These are phyloP conservation scores for Ditylenchus weischeri DNA, from an alignment of 2,888 invertebrate genomes.

Conservation along the genomic window DNA sequence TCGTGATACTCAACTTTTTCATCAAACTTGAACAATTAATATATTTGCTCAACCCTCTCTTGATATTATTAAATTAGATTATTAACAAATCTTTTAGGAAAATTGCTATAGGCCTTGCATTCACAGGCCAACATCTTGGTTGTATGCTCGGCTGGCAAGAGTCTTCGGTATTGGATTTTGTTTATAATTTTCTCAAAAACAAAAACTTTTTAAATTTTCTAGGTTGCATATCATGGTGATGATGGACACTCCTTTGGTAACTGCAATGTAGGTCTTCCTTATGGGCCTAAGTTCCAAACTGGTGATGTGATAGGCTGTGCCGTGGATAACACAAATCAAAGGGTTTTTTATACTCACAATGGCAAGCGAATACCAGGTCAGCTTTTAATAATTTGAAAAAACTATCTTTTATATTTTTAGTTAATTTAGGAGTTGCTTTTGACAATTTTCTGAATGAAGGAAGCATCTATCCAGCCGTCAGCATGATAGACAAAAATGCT, in stretches of 20 bases:
- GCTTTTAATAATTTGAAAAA: no score
- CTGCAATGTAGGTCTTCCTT: background rate
- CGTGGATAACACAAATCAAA: background rate
- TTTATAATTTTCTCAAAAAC: background rate
- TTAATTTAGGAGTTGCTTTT: background rate
- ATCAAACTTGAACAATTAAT: no score
- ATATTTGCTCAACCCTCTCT: no score
- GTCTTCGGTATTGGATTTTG: background rate
- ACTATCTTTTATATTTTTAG: no score
- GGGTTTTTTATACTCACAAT: background rate
- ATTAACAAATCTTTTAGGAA: background rate
- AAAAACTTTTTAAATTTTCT: background rate
- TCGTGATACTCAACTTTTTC: no score
- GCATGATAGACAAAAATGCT: background rate
- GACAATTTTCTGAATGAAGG: background rate
- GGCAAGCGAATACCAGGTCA: background rate
- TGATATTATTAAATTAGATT: background rate
- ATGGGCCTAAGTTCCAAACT: background rate
- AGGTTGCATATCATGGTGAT: background rate
- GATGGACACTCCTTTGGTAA: background rate
- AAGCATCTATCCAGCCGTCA: background rate
- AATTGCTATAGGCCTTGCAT: background rate
- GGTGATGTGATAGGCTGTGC: background rate
- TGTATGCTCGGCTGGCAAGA: background rate
- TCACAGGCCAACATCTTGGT: background rate